phyloP scores from a whole-genome alignment of 1,140 invertebrate species.

The Conus betulinus region DNA sequence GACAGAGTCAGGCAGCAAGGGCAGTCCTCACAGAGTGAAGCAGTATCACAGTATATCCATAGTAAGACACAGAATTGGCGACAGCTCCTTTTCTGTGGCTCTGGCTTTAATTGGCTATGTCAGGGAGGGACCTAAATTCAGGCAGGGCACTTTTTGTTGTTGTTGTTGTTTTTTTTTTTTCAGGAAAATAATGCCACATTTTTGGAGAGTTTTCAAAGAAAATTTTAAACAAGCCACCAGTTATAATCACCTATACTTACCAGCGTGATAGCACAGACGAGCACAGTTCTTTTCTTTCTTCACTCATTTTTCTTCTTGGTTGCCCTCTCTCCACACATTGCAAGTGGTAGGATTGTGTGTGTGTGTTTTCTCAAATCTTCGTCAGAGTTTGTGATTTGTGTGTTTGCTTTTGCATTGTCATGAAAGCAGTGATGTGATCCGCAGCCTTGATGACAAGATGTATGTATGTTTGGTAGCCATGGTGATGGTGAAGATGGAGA shows the following conservation, averaged over 20 bases:
- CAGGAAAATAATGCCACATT: too few relatives aligned
- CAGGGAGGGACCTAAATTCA: too few relatives aligned
- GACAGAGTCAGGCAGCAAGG: too few relatives aligned
- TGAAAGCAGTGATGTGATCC: neutral
- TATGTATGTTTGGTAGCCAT: slow-evolving; percentile 28
- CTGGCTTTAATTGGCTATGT: too few relatives aligned
- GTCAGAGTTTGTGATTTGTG: neutral
- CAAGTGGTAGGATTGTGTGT: neutral
- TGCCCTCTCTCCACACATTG: neutral
- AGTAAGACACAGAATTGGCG: too few relatives aligned
- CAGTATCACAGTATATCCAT: too few relatives aligned
- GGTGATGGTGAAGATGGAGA: slow-evolving; percentile 30
- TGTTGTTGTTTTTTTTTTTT: too few relatives aligned
- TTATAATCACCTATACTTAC: neutral
- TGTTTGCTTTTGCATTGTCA: neutral
- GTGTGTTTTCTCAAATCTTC: neutral
- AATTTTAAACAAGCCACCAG: too few relatives aligned
- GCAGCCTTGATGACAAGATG: neutral
- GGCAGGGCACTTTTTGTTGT: too few relatives aligned
- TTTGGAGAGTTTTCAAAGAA: too few relatives aligned
- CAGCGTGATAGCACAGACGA: neutral
- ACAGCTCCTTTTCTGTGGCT: too few relatives aligned
- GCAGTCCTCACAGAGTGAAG: too few relatives aligned
- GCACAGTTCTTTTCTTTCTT: neutral
- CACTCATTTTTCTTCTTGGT: neutral